These are phyloP conservation scores for Siniperca knerii DNA, from an alignment of 2,113 vertebrate genomes.

Conservation along the genomic window DNA sequence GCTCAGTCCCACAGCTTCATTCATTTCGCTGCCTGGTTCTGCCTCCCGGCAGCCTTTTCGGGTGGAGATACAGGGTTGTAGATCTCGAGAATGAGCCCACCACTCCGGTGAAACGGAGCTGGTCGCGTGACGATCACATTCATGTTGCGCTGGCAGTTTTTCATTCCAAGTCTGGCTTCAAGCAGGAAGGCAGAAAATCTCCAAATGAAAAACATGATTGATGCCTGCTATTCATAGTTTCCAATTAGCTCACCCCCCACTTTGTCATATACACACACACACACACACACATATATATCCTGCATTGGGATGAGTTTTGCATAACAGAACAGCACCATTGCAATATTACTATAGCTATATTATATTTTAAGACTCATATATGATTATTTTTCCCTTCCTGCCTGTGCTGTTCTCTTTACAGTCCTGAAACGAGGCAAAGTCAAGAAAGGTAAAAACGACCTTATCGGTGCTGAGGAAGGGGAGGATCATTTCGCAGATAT, in stretches of 20 bases:
- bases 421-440: constrained; percentile 93
- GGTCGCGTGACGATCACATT: constrained; percentile 49
- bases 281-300: neutral
- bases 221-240: constrained; percentile 56
- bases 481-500: constrained; percentile 94
- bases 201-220: constrained; percentile 61
- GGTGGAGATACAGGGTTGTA: neutral
- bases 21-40: neutral
- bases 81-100: constrained; percentile 1
- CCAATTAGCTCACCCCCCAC: constrained; percentile 51
- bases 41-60: neutral
- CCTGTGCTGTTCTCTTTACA: constrained; percentile 66
- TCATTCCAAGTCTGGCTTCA: constrained; percentile 46
- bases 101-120: neutral
- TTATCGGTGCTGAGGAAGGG: constrained; percentile 95
- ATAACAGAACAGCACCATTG: neutral
- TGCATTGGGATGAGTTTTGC: neutral
- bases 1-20: neutral
- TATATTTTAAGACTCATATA: neutral
- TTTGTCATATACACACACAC: neutral
- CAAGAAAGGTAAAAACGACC: constrained; percentile 94
- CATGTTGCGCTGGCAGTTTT: constrained; percentile 40
- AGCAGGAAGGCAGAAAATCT: constrained; percentile 59
- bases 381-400: neutral
- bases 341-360: neutral